Percentiles rank a stretch among this genome's conserved stretches.
Evolutionary conservation across 2,113 vertebrate species (phyloP).

Genomic region (Rhea americana): DNA sequence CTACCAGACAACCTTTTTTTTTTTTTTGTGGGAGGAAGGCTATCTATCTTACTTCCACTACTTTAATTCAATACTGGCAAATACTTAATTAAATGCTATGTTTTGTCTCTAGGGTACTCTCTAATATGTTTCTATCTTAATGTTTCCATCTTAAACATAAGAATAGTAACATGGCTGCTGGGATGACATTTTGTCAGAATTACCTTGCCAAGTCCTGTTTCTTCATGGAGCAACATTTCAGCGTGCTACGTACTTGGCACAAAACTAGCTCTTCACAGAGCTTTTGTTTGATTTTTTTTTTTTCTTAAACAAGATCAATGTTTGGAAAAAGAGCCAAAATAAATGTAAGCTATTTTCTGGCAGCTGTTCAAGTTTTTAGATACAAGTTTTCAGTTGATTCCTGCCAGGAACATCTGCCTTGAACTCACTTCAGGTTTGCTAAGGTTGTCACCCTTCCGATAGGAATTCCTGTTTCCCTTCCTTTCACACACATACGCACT

Average conservation of each 20-base stretch:
- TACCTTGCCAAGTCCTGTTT: background rate
- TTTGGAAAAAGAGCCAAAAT: constrained; percentile 38
- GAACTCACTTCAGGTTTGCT: constrained; percentile 20
- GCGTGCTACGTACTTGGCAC: background rate
- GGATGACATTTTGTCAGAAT: background rate
- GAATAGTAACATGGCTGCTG: background rate
- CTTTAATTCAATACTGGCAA: background rate
- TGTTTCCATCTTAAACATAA: background rate
- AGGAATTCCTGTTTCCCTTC: constrained; percentile 82
- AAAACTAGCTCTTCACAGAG: background rate
- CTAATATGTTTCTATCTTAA: background rate
- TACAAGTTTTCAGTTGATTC: constrained; percentile 35
- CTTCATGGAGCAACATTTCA: background rate
- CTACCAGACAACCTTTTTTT: background rate
- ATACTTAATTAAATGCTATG: background rate
- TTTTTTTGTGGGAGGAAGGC: background rate
- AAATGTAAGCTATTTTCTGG: constrained; percentile 46
- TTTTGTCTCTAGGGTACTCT: background rate
- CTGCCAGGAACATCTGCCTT: constrained; percentile 73
- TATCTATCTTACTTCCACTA: background rate
- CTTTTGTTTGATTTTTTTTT: background rate
- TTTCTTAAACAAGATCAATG: constrained; percentile 3
- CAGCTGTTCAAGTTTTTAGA: constrained; percentile 38
- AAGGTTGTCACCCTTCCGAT: constrained; percentile 73
- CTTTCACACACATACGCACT: constrained; percentile 59